phyloP scores from a whole-genome alignment of 2,113 vertebrate species.

The Phyllostomus discolor region DNA sequence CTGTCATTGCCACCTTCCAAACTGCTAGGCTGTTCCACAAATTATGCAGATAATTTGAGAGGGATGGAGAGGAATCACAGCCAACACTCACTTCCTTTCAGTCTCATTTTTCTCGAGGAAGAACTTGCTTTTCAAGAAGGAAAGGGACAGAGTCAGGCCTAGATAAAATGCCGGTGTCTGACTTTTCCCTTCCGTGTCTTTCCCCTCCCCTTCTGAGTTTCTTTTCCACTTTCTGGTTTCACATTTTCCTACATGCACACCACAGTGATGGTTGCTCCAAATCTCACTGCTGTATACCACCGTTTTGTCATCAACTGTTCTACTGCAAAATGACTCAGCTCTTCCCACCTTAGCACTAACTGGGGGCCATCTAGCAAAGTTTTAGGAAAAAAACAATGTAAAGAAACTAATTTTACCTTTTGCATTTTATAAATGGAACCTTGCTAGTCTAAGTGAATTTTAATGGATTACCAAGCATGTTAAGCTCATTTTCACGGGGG shows the following conservation, averaged over 20 bases:
- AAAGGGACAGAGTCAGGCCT: background rate
- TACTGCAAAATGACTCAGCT: background rate
- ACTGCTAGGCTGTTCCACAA: background rate
- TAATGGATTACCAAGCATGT: no score
- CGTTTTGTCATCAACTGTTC: background rate
- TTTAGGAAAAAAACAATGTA: background rate
- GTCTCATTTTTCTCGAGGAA: background rate
- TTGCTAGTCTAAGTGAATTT: background rate
- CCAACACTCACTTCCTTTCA: background rate
- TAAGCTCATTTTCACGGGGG: no score
- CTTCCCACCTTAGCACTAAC: background rate
- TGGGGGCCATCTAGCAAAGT: background rate
- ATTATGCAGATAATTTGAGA: background rate
- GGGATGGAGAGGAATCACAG: background rate
- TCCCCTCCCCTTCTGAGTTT: background rate
- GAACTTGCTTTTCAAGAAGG: background rate
- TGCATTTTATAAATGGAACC: background rate
- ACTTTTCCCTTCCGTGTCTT: background rate
- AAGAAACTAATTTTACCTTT: background rate
- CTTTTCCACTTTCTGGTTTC: background rate
- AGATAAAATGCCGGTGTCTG: background rate
- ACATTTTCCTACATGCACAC: fast-evolving
- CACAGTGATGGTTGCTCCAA: background rate
- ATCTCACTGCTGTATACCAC: background rate
- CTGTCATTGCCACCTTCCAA: background rate